Conservation (phyloP, 1,140 invertebrate species). For the Dreissena rostriformis region DNA sequence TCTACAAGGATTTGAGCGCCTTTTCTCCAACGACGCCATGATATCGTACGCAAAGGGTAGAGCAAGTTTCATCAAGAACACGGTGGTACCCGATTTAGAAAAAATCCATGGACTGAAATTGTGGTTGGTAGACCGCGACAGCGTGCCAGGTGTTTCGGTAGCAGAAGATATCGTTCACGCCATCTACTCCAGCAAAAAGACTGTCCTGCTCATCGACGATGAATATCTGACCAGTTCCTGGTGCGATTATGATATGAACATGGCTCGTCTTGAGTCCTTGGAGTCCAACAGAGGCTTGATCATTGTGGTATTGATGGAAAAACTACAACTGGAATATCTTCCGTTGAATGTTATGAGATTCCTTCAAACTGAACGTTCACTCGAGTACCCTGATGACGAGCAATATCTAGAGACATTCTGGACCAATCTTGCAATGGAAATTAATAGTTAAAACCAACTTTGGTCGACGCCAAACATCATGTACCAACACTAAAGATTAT, state of each 20-base stretch:
- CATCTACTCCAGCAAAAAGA: slow-evolving; percentile 25
- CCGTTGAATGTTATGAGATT: not conserved
- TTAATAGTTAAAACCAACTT: not conserved
- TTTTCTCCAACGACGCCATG: slow-evolving; percentile 35
- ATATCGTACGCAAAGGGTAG: slow-evolving; percentile 26
- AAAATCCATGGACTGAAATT: not conserved
- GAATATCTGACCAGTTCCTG: slow-evolving; percentile 21
- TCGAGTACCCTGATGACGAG: slow-evolving; percentile 28
- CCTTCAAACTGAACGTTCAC: slow-evolving; percentile 1
- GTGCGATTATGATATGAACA: slow-evolving; percentile 44
- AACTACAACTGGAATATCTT: not conserved
- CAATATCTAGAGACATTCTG: slow-evolving; percentile 20
- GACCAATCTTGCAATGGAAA: slow-evolving; percentile 36
- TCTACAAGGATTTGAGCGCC: slow-evolving; percentile 6
- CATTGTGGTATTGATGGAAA: slow-evolving; percentile 31
- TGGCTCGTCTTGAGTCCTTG: slow-evolving; percentile 25
- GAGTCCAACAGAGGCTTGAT: slow-evolving; percentile 16
- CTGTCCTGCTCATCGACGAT: slow-evolving; percentile 23
- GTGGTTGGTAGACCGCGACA: slow-evolving; percentile 25
- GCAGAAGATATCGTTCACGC: slow-evolving; percentile 31
- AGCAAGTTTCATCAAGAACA: slow-evolving; percentile 32
- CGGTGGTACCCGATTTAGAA: slow-evolving; percentile 22
- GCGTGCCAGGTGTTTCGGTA: not conserved
- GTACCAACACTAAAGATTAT: no score
- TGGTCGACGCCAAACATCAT: no score